Evolutionary conservation across 2,888 invertebrate species (phyloP).

Genomic region (Drepanosiphum platanoidis): DNA sequence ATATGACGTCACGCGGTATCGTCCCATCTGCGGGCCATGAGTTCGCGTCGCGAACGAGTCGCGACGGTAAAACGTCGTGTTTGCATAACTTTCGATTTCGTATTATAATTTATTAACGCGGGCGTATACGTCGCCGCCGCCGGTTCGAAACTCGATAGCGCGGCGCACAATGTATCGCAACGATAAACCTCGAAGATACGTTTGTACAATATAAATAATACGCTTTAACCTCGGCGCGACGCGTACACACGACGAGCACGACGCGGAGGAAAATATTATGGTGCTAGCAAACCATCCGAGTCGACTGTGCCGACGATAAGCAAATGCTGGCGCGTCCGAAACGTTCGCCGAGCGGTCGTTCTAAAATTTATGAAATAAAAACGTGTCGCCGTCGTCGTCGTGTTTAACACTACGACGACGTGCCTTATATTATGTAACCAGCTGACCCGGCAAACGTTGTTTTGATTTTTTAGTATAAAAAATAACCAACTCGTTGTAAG

Average conservation of each 20-base stretch:
- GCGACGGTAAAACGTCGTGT: background rate
- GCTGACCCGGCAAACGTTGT: too few species aligned
- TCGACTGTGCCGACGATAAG: background rate
- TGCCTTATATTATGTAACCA: too few species aligned
- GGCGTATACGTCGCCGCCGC: too few species aligned
- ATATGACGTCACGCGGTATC: background rate
- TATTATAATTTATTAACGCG: background rate
- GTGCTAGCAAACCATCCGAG: background rate
- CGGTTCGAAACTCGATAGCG: background rate
- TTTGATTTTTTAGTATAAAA: too few species aligned
- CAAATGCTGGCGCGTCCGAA: background rate
- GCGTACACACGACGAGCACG: background rate
- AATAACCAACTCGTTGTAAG: too few species aligned
- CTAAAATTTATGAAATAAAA: constrained; percentile 10
- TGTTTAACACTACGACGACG: too few species aligned
- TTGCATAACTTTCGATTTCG: background rate
- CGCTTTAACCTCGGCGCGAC: background rate
- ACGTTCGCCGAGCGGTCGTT: background rate
- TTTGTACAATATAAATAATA: background rate
- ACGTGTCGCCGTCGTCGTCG: background rate
- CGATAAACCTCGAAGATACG: background rate
- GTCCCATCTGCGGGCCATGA: background rate
- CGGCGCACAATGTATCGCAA: too few species aligned
- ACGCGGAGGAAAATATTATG: too few species aligned
- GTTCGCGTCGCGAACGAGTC: background rate